Evolutionary conservation across 2,888 invertebrate genomes (phyloP).

Genomic region (Chalcosyrphus nemorum): DNA sequence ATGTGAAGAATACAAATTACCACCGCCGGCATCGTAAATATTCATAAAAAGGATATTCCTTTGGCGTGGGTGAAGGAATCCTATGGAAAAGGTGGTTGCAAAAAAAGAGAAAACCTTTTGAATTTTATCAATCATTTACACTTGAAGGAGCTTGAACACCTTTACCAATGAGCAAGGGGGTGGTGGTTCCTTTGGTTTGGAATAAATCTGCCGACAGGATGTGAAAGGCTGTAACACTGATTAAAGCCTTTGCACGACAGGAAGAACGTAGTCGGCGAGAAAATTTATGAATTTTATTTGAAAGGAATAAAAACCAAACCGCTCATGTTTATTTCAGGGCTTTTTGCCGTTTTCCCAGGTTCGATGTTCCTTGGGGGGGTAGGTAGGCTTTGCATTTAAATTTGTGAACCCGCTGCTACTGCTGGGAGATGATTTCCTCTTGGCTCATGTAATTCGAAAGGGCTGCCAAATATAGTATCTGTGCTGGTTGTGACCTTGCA

Average conservation of each 20-base stretch:
- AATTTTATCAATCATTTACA: conserved; percentile 63
- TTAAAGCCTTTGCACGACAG: conserved; percentile 32
- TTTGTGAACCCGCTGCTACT: no score
- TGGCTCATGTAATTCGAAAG: conserved; percentile 31
- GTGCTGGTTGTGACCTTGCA: conserved; percentile 2
- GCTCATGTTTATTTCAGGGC: conserved; percentile 55
- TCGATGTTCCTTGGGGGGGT: background rate
- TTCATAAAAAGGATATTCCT: conserved; percentile 27
- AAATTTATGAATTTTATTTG: conserved; percentile 57
- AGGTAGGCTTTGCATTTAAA: conserved; percentile 6
- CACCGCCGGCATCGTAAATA: conserved; percentile 26
- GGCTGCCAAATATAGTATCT: background rate
- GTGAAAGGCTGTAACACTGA: conserved; percentile 39
- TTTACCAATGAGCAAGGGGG: background rate
- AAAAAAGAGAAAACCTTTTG: conserved; percentile 19
- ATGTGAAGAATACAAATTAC: conserved; percentile 24
- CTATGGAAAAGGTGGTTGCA: no score
- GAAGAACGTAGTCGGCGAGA: conserved; percentile 1
- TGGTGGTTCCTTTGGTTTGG: background rate
- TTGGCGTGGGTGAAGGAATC: no score
- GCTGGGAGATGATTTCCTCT: background rate
- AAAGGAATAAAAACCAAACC: conserved; percentile 33
- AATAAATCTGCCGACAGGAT: conserved; percentile 51
- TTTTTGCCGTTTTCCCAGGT: no score
- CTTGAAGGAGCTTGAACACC: conserved; percentile 36